Evolutionary conservation across 1,140 invertebrate genomes (phyloP).

Genomic region (Mycetomoellerius zeteki): DNA sequence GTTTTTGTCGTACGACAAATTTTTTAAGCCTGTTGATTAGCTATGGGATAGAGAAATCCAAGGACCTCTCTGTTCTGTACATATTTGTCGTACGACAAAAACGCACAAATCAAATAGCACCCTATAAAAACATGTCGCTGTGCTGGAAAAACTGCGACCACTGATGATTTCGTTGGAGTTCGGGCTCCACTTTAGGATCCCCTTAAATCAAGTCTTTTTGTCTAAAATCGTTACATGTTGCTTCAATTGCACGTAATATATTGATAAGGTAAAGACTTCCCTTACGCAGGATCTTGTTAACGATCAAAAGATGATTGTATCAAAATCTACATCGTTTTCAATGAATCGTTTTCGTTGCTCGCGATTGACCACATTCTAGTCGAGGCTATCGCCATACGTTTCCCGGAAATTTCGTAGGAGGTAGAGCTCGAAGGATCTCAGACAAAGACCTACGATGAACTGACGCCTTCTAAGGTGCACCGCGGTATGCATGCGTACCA

Average conservation of each 20-base stretch:
- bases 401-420: conserved; percentile 60
- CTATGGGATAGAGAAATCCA: too few species aligned
- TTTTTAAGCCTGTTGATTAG: too few species aligned
- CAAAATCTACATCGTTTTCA: not conserved
- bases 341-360: not conserved
- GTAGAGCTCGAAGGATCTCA: conserved; percentile 37
- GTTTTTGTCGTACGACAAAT: too few species aligned
- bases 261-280: conserved; percentile 20
- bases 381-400: conserved; percentile 30
- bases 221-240: not conserved
- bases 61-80: too few species aligned
- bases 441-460: conserved; percentile 65
- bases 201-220: not conserved
- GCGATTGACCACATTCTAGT: conserved; percentile 8
- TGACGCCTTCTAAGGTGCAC: conserved; percentile 78
- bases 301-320: not conserved
- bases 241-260: not conserved
- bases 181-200: too few species aligned
- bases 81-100: too few species aligned
- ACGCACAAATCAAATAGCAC: too few species aligned
- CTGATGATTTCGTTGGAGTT: too few species aligned
- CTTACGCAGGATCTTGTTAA: conserved; percentile 4
- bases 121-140: too few species aligned
- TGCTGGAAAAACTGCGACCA: too few species aligned
- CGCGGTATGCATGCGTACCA: conserved; percentile 74